Conservation (phyloP, 2,888 invertebrate species). For the Drosophila trichaetosa region DNA sequence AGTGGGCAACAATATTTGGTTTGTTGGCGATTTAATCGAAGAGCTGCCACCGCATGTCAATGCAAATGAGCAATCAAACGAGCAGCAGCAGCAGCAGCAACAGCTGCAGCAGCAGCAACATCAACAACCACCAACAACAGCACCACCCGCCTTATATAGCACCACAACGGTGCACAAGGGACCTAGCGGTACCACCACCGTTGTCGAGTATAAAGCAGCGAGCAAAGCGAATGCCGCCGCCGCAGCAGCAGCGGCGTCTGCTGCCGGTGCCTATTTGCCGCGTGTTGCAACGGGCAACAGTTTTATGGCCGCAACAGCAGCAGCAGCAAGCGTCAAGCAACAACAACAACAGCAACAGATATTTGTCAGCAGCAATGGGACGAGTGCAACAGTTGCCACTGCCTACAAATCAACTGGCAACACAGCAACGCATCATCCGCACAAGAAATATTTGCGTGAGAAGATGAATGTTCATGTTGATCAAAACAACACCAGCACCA, state of each 20-base stretch:
- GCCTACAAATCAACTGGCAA: slow-evolving; percentile 54
- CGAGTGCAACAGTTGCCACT: slow-evolving; percentile 20
- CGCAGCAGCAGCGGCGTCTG: slow-evolving; percentile 10
- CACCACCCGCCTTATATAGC: slow-evolving; percentile 72
- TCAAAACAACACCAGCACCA: slow-evolving; percentile 64
- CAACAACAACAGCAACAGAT: slow-evolving; percentile 54
- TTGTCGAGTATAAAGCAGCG: slow-evolving; percentile 84
- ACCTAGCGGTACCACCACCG: slow-evolving; percentile 85
- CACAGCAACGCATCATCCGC: slow-evolving; percentile 84
- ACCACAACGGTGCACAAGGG: slow-evolving; percentile 85
- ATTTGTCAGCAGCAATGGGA: slow-evolving; percentile 66
- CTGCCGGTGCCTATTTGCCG: slow-evolving; percentile 32
- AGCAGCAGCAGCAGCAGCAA: slow-evolving; percentile 34
- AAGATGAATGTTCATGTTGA: slow-evolving; percentile 84
- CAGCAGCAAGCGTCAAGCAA: slow-evolving; percentile 42
- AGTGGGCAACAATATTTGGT: slow-evolving; percentile 55
- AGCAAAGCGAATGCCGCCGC: slow-evolving; percentile 65
- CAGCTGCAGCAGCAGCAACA: not conserved
- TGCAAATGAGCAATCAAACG: slow-evolving; percentile 18
- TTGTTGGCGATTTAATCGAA: slow-evolving; percentile 76
- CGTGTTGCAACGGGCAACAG: slow-evolving; percentile 32
- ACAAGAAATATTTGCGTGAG: slow-evolving; percentile 85
- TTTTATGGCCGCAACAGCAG: slow-evolving; percentile 42
- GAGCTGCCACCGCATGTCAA: slow-evolving; percentile 55
- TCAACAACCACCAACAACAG: slow-evolving; percentile 32